Base-by-base conservation (phyloP, 2,888 invertebrate species). In the Callinectes sapidus region DNA sequence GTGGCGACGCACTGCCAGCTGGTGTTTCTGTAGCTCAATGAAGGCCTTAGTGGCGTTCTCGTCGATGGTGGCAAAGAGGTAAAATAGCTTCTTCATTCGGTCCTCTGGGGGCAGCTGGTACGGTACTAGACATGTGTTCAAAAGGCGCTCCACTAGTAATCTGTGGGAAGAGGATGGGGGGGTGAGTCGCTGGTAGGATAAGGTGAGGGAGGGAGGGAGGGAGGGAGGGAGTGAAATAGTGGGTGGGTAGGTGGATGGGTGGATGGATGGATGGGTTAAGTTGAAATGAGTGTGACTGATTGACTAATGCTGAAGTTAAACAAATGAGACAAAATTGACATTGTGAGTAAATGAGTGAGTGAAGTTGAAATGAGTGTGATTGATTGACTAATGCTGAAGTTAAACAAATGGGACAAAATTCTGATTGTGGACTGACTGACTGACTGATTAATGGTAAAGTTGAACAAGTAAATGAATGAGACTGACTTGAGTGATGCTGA, bases 61-160 rank as follows among this genome's bases (percentile, higher is more conserved):
- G 95, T 99, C 99, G 61, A 99, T 97, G 87, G 99, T 98, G 13
- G 98, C 98, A 95, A 99, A 97, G 77, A 99, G 96, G 95, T 98
- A 98, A 95, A 98, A 98, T 42, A 99, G 96, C 95, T 98, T 98
- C 96, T 98, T 98, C 99, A 99, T 99, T 94, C 99, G 97, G 93
- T 98, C 98, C 39, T 97, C 97, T 0, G 98, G 97, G 0, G 98
- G 97, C 92, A 99, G 96, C 94, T 98, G 98, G 96, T 98, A 99
- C 0, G 99, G 99, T 88, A 99, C 99, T 92, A 99, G 96, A 93
- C 98, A 99, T 14, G 98, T 99, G 95, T 99, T 99, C 85, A 99
- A 96, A 54, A 99, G 96, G 95, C 99, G 96, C 96, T 99, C 99
- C 0, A 99, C 99, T 91, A 99, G 96, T 90, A 99, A 96, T 95